A percentile compares a stretch with the other conserved stretches of the same genome.
Evolutionary conservation across 2,113 vertebrate species (phyloP).

Genomic region (Alethe diademata): DNA sequence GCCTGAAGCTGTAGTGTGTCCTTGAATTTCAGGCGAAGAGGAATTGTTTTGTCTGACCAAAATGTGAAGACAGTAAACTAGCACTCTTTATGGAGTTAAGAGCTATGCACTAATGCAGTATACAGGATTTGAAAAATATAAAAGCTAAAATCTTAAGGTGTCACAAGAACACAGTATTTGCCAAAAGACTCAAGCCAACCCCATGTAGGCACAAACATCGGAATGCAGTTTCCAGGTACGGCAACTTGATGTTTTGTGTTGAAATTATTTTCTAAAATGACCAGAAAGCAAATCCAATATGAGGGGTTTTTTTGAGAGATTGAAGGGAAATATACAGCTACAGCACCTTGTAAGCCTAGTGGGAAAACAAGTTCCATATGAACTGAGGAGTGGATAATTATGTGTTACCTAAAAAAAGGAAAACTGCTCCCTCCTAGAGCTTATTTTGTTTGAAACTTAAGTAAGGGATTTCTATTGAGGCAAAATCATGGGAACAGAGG

Average conservation of each 20-base stretch:
- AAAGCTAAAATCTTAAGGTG: neutral
- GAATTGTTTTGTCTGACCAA: neutral
- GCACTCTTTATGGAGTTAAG: neutral
- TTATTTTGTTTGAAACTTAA: neutral
- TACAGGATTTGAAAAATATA: neutral
- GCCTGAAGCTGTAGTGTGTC: neutral
- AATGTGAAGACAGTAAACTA: neutral
- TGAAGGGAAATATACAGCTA: conserved; percentile 1
- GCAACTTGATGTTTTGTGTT: neutral
- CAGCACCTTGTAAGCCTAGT: conserved; percentile 9
- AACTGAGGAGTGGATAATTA: conserved; percentile 35
- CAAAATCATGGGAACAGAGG: neutral
- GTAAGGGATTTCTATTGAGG: neutral
- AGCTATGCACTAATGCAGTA: neutral
- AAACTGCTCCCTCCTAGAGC: neutral
- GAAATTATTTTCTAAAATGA: neutral
- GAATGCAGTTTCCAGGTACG: neutral
- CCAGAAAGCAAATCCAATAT: neutral
- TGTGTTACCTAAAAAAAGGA: conserved; percentile 21
- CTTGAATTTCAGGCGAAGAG: neutral
- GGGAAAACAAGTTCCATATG: neutral
- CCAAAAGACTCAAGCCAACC: neutral
- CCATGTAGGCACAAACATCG: fast-evolving
- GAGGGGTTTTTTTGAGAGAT: neutral
- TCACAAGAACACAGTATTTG: neutral